These are phyloP conservation scores for Labroides dimidiatus DNA, from an alignment of 2,797 vertebrate genomes.

Conservation along the genomic window DNA sequence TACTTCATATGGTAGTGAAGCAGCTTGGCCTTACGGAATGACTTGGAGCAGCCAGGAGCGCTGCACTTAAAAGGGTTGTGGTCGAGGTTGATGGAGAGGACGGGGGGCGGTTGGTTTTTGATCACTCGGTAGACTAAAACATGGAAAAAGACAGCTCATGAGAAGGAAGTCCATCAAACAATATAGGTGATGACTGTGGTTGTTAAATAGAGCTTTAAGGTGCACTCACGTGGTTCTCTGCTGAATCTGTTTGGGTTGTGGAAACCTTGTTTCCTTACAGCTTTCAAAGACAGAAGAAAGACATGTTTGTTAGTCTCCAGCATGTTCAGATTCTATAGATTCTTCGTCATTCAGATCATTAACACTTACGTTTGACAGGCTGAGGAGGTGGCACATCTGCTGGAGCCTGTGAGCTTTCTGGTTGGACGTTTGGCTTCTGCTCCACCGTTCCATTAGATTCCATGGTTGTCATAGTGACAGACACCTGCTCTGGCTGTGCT, in stretches of 20 bases:
- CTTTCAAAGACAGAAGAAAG: conserved; percentile 58
- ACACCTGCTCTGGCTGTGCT: conserved; percentile 51
- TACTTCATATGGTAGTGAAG: conserved; percentile 99
- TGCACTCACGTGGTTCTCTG: conserved; percentile 87
- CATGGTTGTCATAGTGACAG: conserved; percentile 62
- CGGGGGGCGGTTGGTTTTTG: conserved; percentile 91
- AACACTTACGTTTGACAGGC: conserved; percentile 76
- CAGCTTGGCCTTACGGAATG: conserved; percentile 96
- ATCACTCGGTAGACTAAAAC: conserved; percentile 85
- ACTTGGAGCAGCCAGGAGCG: conserved; percentile 93
- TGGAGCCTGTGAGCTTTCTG: conserved; percentile 64
- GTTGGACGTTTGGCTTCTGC: conserved; percentile 63
- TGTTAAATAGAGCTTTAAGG: too few species aligned
- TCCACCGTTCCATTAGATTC: conserved; percentile 59
- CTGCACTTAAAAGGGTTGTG: conserved; percentile 96
- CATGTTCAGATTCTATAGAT: neutral
- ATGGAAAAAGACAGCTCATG: neutral
- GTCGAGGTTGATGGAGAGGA: conserved; percentile 91
- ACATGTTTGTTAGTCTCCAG: neutral
- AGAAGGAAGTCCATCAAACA: neutral
- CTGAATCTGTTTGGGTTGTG: conserved; percentile 88
- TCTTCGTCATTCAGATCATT: neutral
- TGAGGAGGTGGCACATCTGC: conserved; percentile 60
- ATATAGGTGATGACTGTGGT: neutral
- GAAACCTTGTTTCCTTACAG: conserved; percentile 84